A percentile compares a stretch with the other conserved stretches of the same genome.
phyloP scores from a whole-genome alignment of 1,140 invertebrate species.

The Cydia pomonella region DNA sequence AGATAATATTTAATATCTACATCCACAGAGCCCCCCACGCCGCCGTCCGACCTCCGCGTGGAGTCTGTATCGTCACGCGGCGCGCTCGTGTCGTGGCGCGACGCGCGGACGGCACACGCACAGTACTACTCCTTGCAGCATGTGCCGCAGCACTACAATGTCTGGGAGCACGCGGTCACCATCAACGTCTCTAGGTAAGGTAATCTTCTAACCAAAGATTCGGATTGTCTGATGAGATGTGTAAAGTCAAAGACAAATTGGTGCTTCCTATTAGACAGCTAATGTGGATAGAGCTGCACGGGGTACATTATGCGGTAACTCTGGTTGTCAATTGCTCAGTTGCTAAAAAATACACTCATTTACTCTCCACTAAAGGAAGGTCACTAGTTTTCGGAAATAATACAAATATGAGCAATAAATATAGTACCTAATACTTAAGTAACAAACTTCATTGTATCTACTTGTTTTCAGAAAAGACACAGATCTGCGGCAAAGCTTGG shows the following conservation, averaged over 20 bases:
- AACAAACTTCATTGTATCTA: no score
- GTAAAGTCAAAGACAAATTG: no score
- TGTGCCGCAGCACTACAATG: conserved; percentile 50
- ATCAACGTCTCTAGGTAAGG: conserved; percentile 69
- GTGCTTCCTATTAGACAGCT: no score
- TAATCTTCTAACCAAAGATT: neutral
- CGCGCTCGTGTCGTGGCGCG: conserved; percentile 64
- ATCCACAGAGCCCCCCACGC: conserved; percentile 67
- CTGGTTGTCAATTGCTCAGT: no score
- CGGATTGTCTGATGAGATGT: no score
- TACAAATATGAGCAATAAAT: no score
- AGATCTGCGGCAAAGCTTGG: conserved; percentile 63
- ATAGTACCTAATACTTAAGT: no score
- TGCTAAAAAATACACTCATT: no score
- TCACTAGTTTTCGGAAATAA: no score
- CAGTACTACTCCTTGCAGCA: conserved; percentile 66
- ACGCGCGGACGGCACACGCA: conserved; percentile 53
- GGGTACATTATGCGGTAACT: no score
- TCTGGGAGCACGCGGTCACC: conserved; percentile 66
- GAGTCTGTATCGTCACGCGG: conserved; percentile 62
- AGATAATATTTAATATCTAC: neutral
- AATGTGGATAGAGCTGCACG: no score
- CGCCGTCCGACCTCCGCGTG: conserved; percentile 67
- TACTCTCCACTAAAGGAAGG: no score
- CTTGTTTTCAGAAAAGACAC: conserved; percentile 53